These are phyloP conservation scores for Bicyclus anynana DNA, from an alignment of 1,140 invertebrate genomes.

Conservation along the genomic window DNA sequence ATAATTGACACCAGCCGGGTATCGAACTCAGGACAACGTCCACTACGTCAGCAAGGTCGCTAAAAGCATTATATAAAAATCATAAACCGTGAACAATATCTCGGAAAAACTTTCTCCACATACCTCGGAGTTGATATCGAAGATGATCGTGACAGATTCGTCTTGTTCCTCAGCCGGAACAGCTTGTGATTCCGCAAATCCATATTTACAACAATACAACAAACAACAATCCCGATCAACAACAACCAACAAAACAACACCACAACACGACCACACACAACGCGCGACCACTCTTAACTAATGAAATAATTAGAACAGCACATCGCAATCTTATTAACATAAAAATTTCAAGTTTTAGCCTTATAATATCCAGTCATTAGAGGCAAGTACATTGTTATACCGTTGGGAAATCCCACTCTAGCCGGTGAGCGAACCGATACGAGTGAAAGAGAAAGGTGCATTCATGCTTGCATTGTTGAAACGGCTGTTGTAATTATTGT, in stretches of 20 bases:
- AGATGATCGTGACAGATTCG: conserved; percentile 50
- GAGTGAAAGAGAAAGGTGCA: conserved; percentile 46
- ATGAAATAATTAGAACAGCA: conserved; percentile 58
- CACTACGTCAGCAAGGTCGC: neutral
- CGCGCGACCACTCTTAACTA: conserved; percentile 55
- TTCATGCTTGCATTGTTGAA: conserved; percentile 42
- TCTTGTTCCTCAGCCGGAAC: conserved; percentile 47
- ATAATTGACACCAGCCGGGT: too few relatives aligned
- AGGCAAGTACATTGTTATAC: conserved; percentile 42
- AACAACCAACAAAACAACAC: conserved; percentile 15
- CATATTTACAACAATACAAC: conserved; percentile 46
- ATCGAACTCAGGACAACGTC: neutral
- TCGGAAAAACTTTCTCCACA: conserved; percentile 27
- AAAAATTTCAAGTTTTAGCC: conserved; percentile 71
- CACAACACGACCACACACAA: conserved; percentile 62
- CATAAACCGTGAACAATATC: conserved; percentile 8
- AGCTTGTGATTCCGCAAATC: conserved; percentile 62
- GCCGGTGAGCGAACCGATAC: conserved; percentile 26
- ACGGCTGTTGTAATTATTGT: conserved; percentile 43
- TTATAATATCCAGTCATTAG: conserved; percentile 57
- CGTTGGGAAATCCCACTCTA: conserved; percentile 46
- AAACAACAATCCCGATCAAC: conserved; percentile 23
- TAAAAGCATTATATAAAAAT: conserved; percentile 13
- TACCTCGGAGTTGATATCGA: conserved; percentile 66
- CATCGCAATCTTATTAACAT: conserved; percentile 73